phyloP scores from a whole-genome alignment of 2,113 vertebrate species.

The Synchiropus splendidus region DNA sequence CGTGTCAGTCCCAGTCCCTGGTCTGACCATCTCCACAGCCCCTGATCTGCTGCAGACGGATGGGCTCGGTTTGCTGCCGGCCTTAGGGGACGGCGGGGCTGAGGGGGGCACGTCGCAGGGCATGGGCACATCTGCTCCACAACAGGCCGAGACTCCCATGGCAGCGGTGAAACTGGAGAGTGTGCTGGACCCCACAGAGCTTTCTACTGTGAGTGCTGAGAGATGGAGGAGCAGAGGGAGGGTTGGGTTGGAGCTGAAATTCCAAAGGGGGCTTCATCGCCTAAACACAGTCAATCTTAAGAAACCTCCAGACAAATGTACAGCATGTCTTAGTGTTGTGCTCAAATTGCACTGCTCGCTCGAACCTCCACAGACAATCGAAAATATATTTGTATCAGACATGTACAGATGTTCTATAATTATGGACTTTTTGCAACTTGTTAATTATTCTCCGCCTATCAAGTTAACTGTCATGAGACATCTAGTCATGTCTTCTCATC shows the following conservation, averaged over 20 bases:
- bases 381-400: too few species aligned
- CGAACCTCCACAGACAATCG: too few species aligned
- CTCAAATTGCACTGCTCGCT: constrained; percentile 31
- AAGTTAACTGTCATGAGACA: too few species aligned
- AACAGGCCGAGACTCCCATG: constrained; percentile 52
- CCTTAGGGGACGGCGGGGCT: constrained; percentile 50
- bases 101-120: constrained; percentile 53
- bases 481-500: too few species aligned
- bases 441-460: too few species aligned
- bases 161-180: constrained; percentile 72
- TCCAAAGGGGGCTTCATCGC: constrained; percentile 50
- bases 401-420: too few species aligned
- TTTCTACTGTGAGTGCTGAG: constrained; percentile 98
- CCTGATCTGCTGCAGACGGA: constrained; percentile 54
- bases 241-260: constrained; percentile 21
- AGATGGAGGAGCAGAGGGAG: constrained; percentile 66
- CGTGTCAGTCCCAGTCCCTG: constrained; percentile 37
- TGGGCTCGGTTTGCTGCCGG: constrained; percentile 35
- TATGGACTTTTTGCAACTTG: too few species aligned
- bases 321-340: constrained; percentile 35
- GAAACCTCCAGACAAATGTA: constrained; percentile 53
- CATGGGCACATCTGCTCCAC: constrained; percentile 57
- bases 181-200: constrained; percentile 88
- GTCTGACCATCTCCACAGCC: constrained; percentile 28
- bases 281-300: constrained; percentile 69